Percentiles rank a stretch among this genome's conserved stretches.
Evolutionary conservation across 2,888 invertebrate genomes (phyloP).

Genomic region (Cacoxenus indagator): DNA sequence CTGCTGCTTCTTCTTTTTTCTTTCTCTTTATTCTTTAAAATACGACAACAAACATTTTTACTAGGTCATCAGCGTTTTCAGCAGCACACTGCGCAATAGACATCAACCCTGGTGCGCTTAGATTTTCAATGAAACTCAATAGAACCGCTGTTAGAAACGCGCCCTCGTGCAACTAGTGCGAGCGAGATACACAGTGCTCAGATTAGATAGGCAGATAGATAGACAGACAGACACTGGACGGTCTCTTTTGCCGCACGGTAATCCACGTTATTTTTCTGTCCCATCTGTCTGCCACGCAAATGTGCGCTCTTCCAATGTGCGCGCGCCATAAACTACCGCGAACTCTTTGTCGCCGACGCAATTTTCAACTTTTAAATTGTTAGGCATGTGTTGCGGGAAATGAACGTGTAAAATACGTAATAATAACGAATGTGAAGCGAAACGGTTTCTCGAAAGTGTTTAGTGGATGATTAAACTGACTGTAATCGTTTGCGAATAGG

Average conservation of each 20-base stretch:
- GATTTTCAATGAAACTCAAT: constrained; percentile 68
- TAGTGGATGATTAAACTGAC: constrained; percentile 71
- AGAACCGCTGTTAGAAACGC: constrained; percentile 65
- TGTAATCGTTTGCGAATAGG: constrained; percentile 71
- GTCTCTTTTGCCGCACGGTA: background rate
- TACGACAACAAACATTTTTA: constrained; percentile 71
- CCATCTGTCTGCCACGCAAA: background rate
- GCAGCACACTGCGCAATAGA: constrained; percentile 45
- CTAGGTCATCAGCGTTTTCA: constrained; percentile 67
- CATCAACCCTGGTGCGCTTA: constrained; percentile 48
- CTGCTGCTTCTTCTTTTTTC: constrained; percentile 33
- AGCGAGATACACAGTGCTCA: constrained; percentile 43
- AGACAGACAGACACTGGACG: background rate
- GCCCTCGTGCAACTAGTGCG: constrained; percentile 42
- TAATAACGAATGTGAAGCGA: constrained; percentile 63
- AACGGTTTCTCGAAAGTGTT: constrained; percentile 63
- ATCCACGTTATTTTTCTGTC: background rate
- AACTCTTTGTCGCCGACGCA: no score
- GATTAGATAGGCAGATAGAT: background rate
- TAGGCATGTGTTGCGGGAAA: constrained; percentile 21
- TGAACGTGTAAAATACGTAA: constrained; percentile 56
- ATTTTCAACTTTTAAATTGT: constrained; percentile 20
- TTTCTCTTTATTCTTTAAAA: constrained; percentile 63
- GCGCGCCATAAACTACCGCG: no score
- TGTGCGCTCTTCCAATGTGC: no score